These are phyloP conservation scores for Periplaneta americana DNA, from an alignment of 1,140 invertebrate genomes.

Conservation along the genomic window DNA sequence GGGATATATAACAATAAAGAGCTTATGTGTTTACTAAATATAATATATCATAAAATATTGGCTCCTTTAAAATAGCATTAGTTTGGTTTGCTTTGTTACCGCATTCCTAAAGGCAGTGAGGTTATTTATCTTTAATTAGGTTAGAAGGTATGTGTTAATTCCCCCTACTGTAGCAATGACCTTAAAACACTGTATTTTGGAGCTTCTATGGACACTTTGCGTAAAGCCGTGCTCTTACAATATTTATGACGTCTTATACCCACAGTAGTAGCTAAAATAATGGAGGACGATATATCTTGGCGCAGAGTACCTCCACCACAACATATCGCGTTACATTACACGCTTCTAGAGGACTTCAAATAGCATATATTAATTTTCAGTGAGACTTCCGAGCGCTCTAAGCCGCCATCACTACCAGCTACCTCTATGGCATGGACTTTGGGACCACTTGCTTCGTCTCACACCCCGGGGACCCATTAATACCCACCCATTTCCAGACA, in stretches of 20 bases:
- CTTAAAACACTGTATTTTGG: background rate
- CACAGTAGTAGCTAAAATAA: background rate
- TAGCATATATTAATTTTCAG: background rate
- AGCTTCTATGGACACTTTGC: too few relatives aligned
- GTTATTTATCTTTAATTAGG: too few relatives aligned
- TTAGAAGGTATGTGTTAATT: background rate
- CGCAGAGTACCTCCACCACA: background rate
- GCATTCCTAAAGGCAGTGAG: too few relatives aligned
- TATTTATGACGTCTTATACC: background rate
- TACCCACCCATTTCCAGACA: too few relatives aligned
- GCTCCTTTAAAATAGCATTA: too few relatives aligned
- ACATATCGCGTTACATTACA: background rate
- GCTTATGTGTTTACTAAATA: too few relatives aligned
- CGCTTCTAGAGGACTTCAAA: background rate
- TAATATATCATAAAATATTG: too few relatives aligned
- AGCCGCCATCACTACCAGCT: background rate
- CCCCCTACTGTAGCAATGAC: background rate
- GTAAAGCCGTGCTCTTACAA: too few relatives aligned
- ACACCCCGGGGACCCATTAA: background rate
- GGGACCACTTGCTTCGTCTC: background rate
- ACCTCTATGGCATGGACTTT: background rate
- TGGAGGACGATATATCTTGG: background rate
- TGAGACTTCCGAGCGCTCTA: background rate
- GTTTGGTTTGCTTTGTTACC: too few relatives aligned
- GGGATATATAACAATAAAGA: too few relatives aligned